Percentiles rank a stretch among this genome's conserved stretches.
Conservation (phyloP, 2,888 invertebrate species). For the Muschampia plurimacula region DNA sequence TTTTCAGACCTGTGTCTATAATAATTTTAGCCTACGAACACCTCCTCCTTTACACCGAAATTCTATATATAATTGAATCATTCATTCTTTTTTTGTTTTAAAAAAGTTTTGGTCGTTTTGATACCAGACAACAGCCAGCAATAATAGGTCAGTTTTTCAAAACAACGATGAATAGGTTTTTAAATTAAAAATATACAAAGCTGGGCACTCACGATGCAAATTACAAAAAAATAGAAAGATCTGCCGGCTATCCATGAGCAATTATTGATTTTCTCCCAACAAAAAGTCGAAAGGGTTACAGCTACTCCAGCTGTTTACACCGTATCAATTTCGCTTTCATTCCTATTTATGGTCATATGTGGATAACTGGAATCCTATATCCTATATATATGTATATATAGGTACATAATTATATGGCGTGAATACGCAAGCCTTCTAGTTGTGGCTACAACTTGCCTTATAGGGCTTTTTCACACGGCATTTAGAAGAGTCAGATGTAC, state of each 20-base stretch:
- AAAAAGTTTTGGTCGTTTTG: neutral
- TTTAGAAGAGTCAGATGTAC: constrained; percentile 39
- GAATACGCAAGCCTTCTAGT: too few relatives aligned
- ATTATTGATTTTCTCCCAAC: constrained; percentile 26
- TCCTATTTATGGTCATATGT: constrained; percentile 5
- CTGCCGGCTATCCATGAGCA: constrained; percentile 10
- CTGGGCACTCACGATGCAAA: constrained; percentile 5
- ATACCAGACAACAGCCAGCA: neutral
- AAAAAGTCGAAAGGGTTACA: constrained; percentile 25
- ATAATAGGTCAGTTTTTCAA: constrained; percentile 1
- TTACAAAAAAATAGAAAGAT: constrained; percentile 1
- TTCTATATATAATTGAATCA: too few relatives aligned
- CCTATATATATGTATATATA: too few relatives aligned
- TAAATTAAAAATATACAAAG: constrained; percentile 16
- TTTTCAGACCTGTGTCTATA: too few relatives aligned
- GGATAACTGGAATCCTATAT: neutral
- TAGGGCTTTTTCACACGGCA: constrained; percentile 21
- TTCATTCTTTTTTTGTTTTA: neutral
- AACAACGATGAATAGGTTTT: constrained; percentile 2
- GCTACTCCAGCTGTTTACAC: neutral
- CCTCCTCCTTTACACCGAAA: too few relatives aligned
- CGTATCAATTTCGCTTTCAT: constrained; percentile 20
- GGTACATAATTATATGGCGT: too few relatives aligned
- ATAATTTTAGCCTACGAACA: too few relatives aligned
- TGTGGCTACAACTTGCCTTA: neutral